Percentiles rank a stretch among this genome's conserved stretches.
phyloP scores from a whole-genome alignment of 2,797 vertebrate genomes.

The Spondyliosoma cantharus region DNA sequence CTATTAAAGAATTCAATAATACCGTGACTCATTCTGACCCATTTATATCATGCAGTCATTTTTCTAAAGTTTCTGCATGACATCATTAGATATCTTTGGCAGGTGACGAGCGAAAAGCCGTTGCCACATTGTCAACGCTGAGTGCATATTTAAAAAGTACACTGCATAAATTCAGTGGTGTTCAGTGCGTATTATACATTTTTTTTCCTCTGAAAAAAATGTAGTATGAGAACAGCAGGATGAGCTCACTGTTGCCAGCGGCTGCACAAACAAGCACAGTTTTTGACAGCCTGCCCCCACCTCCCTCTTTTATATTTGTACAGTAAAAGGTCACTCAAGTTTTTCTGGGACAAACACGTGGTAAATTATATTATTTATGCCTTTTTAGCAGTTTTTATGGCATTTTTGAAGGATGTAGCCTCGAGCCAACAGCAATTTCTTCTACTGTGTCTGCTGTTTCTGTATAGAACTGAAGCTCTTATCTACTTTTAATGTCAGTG shows the following conservation, averaged over 20 bases:
- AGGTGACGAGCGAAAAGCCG: constrained; percentile 17
- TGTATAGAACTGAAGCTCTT: constrained; percentile 33
- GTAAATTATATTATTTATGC: constrained; percentile 31
- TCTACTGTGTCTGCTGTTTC: constrained; percentile 27
- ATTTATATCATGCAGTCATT: constrained; percentile 32
- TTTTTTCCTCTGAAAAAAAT: constrained; percentile 37
- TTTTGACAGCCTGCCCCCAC: constrained; percentile 8
- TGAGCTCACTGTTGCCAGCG: constrained; percentile 51
- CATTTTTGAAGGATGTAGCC: constrained; percentile 23
- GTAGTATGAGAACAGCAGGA: constrained; percentile 39
- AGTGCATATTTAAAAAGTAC: constrained; percentile 3
- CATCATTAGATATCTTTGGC: constrained; percentile 38
- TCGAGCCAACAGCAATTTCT: constrained; percentile 23
- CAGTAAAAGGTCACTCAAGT: constrained; percentile 45
- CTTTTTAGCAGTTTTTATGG: background rate
- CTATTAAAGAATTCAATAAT: constrained; percentile 37
- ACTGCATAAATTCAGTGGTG: constrained; percentile 28
- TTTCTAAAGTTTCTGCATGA: constrained; percentile 35
- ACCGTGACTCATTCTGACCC: constrained; percentile 26
- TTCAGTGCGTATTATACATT: constrained; percentile 16
- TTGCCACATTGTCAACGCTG: background rate
- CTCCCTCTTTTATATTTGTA: constrained; percentile 12
- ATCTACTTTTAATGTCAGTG: constrained; percentile 27
- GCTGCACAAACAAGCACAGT: constrained; percentile 30
- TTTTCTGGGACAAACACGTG: constrained; percentile 32